Percentiles rank a stretch among this genome's conserved stretches.
These are phyloP conservation scores for Deilephila porcellus DNA, from an alignment of 2,888 invertebrate species.

Conservation along the genomic window DNA sequence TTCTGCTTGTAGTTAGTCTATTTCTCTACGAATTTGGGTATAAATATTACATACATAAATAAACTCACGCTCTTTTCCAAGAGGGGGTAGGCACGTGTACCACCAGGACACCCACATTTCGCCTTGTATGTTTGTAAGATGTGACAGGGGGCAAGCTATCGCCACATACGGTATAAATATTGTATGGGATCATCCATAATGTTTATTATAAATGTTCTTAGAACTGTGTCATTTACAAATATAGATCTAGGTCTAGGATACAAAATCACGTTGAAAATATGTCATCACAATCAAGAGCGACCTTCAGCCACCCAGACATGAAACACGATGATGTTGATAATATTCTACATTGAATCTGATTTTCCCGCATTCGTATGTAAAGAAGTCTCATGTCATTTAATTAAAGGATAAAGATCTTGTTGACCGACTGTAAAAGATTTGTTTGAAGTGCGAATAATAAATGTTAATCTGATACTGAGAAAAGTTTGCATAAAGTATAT, in stretches of 20 bases:
- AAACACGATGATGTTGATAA: conserved; percentile 13
- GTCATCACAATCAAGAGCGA: conserved; percentile 22
- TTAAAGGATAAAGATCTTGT: neutral
- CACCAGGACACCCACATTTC: too few relatives aligned
- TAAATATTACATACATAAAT: too few relatives aligned
- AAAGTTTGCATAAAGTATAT: too few relatives aligned
- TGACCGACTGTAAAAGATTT: neutral
- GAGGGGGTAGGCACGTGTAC: too few relatives aligned
- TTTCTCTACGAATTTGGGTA: too few relatives aligned
- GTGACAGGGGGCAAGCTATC: too few relatives aligned
- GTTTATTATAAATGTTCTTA: neutral
- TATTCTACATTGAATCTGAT: conserved; percentile 11
- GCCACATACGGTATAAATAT: neutral
- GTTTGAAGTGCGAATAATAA: too few relatives aligned
- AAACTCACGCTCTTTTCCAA: too few relatives aligned
- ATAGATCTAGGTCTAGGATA: conserved; percentile 24
- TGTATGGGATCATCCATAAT: neutral
- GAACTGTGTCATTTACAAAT: conserved; percentile 4
- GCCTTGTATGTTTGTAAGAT: too few relatives aligned
- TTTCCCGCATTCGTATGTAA: neutral
- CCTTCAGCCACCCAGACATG: conserved; percentile 1
- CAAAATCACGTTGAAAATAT: conserved; percentile 23
- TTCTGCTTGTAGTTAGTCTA: too few relatives aligned
- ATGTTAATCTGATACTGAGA: neutral
- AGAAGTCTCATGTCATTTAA: neutral